Percentiles rank a stretch among this genome's conserved stretches.
Conservation (phyloP, 2,888 invertebrate species). For the Eristalis arbustorum region DNA sequence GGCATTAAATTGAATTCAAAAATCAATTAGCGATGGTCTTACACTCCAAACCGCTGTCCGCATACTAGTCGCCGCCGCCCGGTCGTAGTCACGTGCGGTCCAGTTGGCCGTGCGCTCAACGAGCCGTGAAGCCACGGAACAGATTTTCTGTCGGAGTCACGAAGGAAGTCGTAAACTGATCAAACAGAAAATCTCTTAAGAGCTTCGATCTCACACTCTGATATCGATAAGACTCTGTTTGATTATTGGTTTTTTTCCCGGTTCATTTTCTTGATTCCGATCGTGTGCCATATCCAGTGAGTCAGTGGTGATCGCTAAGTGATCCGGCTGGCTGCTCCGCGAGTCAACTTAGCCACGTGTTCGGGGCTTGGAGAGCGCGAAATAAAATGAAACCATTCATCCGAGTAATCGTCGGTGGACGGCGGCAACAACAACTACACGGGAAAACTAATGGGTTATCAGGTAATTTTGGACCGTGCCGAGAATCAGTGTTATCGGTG, state of each 20-base stretch:
- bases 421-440: neutral
- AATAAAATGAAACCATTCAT: constrained; percentile 63
- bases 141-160: neutral
- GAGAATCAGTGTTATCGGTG: constrained; percentile 36
- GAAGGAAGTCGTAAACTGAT: constrained; percentile 29
- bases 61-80: constrained; percentile 20
- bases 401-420: neutral
- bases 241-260: neutral
- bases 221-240: constrained; percentile 15
- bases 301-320: constrained; percentile 51
- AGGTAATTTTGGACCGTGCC: constrained; percentile 42
- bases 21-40: constrained; percentile 64
- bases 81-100: constrained; percentile 54
- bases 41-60: constrained; percentile 35
- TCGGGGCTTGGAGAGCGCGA: constrained; percentile 15
- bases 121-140: constrained; percentile 1
- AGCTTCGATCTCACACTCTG: neutral
- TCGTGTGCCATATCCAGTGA: constrained; percentile 57
- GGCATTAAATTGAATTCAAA: constrained; percentile 60
- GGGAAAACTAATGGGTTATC: constrained; percentile 41
- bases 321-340: constrained; percentile 16
- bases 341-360: constrained; percentile 49
- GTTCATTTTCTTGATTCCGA: neutral
- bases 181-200: constrained; percentile 3
- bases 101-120: neutral